A percentile compares a stretch with the other conserved stretches of the same genome.
Conservation (phyloP, 2,797 vertebrate genomes). For the Macroramphosus scolopax region DNA sequence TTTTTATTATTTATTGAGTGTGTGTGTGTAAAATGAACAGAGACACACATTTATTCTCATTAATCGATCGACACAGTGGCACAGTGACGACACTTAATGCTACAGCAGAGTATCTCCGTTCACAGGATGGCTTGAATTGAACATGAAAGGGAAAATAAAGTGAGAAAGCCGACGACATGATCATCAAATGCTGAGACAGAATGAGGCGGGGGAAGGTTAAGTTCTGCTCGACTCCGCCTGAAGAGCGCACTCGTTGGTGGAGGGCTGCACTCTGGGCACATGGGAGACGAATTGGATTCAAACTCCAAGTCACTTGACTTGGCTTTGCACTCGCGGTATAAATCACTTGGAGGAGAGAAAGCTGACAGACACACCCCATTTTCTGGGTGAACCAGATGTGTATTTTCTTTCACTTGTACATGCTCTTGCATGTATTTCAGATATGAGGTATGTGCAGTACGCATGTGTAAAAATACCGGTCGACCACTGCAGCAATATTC, state of each 20-base stretch:
- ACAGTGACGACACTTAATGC: too few relatives aligned
- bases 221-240: conserved; percentile 51
- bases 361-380: conserved; percentile 50
- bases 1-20: too few relatives aligned
- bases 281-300: conserved; percentile 68
- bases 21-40: too few relatives aligned
- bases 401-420: conserved; percentile 9
- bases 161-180: conserved; percentile 26
- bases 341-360: conserved; percentile 54
- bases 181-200: conserved; percentile 44
- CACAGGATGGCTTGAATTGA: conserved; percentile 7
- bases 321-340: conserved; percentile 59
- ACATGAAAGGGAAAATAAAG: conserved; percentile 14
- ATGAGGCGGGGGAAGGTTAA: conserved; percentile 52
- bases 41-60: too few relatives aligned
- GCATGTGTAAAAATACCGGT: too few relatives aligned
- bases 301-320: conserved; percentile 61
- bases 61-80: too few relatives aligned
- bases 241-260: conserved; percentile 60
- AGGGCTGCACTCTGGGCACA: conserved; percentile 53
- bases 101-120: too few relatives aligned
- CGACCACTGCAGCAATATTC: too few relatives aligned
- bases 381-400: conserved; percentile 41
- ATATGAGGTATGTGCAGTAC: too few relatives aligned
- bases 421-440: too few relatives aligned